These are phyloP conservation scores for Alethe castanea DNA, from an alignment of 2,113 vertebrate species.

Conservation along the genomic window DNA sequence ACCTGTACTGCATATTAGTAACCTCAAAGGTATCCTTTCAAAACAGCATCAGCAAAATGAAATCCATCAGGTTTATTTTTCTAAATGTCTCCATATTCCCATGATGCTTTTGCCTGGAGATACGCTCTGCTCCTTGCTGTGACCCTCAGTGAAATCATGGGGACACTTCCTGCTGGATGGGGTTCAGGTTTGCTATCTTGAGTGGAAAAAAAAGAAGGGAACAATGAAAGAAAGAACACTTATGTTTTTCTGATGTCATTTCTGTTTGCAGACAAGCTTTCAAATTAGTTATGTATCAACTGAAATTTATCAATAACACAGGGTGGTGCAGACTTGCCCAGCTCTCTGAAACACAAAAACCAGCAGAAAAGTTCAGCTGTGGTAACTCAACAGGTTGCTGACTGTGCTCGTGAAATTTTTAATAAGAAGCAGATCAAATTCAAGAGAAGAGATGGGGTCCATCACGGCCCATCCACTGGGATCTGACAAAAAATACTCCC, in stretches of 20 bases:
- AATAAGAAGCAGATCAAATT: not conserved
- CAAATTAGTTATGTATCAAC: not conserved
- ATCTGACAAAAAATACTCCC: not conserved
- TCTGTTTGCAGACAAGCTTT: not conserved
- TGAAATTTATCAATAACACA: not conserved
- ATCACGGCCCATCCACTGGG: fast-evolving
- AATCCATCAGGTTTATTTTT: not conserved
- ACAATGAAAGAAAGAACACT: not conserved
- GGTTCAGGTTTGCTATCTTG: not conserved
- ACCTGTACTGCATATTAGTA: not conserved
- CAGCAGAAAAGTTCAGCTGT: not conserved
- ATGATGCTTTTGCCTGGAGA: not conserved
- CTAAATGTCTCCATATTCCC: not conserved
- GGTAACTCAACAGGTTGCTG: not conserved
- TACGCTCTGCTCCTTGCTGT: not conserved
- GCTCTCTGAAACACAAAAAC: not conserved
- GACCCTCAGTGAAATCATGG: not conserved
- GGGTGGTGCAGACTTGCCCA: not conserved
- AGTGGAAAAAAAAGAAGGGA: not conserved
- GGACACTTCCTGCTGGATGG: not conserved
- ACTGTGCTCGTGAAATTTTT: not conserved
- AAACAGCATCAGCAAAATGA: not conserved
- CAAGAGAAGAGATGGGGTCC: not conserved
- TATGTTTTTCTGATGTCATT: not conserved
- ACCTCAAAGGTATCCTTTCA: not conserved